phyloP scores from a whole-genome alignment of 2,888 invertebrate genomes.

The Polyploca ridens region DNA sequence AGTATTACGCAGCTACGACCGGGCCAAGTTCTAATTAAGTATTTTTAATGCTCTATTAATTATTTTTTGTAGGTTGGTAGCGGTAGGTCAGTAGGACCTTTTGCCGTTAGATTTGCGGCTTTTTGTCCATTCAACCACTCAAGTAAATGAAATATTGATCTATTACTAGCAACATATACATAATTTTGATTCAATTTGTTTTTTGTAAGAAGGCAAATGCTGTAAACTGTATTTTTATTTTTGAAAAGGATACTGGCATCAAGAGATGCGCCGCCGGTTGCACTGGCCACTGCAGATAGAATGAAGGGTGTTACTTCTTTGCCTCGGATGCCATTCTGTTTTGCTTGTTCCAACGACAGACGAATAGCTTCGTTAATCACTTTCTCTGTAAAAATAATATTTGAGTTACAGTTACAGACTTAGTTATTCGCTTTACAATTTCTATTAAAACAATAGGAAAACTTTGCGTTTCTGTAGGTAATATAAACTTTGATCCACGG shows the following conservation, averaged over 20 bases:
- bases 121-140: neutral
- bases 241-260: constrained; percentile 91
- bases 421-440: neutral
- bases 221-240: neutral
- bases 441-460: neutral
- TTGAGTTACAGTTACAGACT: neutral
- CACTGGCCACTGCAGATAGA: constrained; percentile 89
- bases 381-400: constrained; percentile 58
- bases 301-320: constrained; percentile 97
- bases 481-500: neutral
- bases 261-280: constrained; percentile 94
- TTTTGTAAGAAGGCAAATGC: neutral
- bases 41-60: constrained; percentile 54
- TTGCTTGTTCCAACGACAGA: constrained; percentile 87
- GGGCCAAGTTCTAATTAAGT: constrained; percentile 53
- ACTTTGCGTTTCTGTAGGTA: neutral
- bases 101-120: constrained; percentile 9
- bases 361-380: constrained; percentile 89
- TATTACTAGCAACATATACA: neutral
- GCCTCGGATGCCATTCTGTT: constrained; percentile 86
- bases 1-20: constrained; percentile 47
- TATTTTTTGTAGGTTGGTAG: constrained; percentile 28
- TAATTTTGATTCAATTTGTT: neutral
- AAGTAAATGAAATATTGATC: constrained; percentile 2
- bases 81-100: neutral